Evolutionary conservation across 2,888 invertebrate species (phyloP), one percentile per base, ranked within the genome.

Genomic region (Chymomyza caudatula): DNA sequence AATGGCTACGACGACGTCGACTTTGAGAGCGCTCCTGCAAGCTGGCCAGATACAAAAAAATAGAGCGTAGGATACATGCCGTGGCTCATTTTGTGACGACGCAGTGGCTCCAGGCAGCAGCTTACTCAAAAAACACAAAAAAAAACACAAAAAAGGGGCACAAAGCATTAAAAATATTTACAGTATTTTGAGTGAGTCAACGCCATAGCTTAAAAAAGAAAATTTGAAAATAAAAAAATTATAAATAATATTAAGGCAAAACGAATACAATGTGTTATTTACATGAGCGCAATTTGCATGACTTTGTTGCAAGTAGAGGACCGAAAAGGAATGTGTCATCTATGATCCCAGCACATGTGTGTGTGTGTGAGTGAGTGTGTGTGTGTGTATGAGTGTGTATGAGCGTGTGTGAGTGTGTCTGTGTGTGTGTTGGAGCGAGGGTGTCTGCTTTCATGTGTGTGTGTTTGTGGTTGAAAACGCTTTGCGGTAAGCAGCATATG

Each of bases 91-190:
- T 57, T 59, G 59, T 77, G 53, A 57, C 71, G 77, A 73, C 77
- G 77, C 79, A 77, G 74, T 73, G 80, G 56, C 83, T 79, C 77
- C 69, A 67, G 56, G 25, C 25, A 44, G 80, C 85, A 83, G 72
- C 11, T 54, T 37, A 47, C 52, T 37, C 29, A 15, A 25, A 44
- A 13, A 42, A 55, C 29, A 15, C 8, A 44, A 13, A 42, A 55
- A 55, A n/a, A 25, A 59, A 59, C 54, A 61, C n/a, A 61, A 61
- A 61, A 55, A 55, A 25, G 54, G 19, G 78, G 77, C 81, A 80
- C 85, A 87, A 82, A 80, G 86, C 87, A 82, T 82, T 82, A 81
- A 84, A 82, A 82, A 82, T 77, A 82, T 82, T 87, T 86, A 84
- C 87, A 87, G 86, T 84, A 87, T 87, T 86, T 70, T 72, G 63